Evolutionary conservation across 1,140 invertebrate genomes (phyloP), one percentile per base, ranked within the genome.

Genomic region (Phymastichus coffea): DNA sequence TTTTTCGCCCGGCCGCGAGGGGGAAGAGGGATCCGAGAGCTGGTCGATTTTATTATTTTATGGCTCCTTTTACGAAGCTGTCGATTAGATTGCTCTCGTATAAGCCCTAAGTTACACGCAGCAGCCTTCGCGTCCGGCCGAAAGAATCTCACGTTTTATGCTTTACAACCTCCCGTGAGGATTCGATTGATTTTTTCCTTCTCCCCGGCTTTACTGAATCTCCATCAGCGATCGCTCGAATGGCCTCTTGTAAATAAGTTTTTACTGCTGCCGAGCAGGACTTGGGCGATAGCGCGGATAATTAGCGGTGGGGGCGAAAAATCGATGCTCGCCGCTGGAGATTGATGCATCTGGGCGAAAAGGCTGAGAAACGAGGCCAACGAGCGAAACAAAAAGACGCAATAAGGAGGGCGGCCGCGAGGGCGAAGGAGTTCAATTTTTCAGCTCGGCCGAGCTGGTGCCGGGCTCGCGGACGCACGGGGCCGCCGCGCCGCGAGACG

Each of bases 11-110:
- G 37, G 22, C 12, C 22, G 10, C 14, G 19, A 35, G n/a, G 19
- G 28, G 51, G 37, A 19, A 33, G 43, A 38, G 35, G 7, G n/a
- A n/a, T n/a, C n/a, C n/a, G n/a, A n/a, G 49, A 57, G 49, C 40
- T 74, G 67, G 73, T 72, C 73, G 73, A 77, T 78, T 79, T 79
- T 78, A 78, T 77, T 74, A 71, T 75, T 79, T 79, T 75, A 78
- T 72, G 70, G 66, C 71, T 72, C 66, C 70, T 79, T 79, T 78
- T 72, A 75, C 70, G 75, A 74, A 78, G 73, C 71, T 78, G 77
- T 78, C 77, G 76, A 79, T 79, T 78, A 76, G 76, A 75, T 75
- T 75, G 65, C 41, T 17, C 10, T 41, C 40, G 33, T 67, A 63
- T 52, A 41, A 58, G 25, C 33, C 30, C 38, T 48, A 61, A 55